Percentiles rank a stretch among this genome's conserved stretches.
Conservation (phyloP, 2,797 vertebrate species). For the Malurus leucopterus region DNA sequence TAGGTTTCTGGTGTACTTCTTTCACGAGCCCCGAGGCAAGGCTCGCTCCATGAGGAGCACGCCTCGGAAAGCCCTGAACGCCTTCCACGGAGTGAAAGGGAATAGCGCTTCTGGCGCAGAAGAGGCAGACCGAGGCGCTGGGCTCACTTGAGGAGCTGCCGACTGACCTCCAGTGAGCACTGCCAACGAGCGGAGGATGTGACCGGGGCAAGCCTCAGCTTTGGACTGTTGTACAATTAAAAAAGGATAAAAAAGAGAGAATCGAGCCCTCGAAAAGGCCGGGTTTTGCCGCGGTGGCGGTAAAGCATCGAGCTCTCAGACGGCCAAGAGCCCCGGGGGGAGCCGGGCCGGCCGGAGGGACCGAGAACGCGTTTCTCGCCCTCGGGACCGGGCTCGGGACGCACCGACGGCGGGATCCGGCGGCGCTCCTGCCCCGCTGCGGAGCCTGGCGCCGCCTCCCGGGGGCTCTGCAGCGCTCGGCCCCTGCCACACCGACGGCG, state of each 20-base stretch:
- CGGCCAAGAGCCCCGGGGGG: rapidly evolving
- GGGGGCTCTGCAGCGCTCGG: background rate
- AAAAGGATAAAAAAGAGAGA: background rate
- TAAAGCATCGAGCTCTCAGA: background rate
- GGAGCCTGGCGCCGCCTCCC: background rate
- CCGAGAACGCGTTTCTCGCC: too few relatives aligned
- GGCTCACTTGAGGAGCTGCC: background rate
- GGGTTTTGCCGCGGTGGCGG: background rate
- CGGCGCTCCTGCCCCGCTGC: background rate
- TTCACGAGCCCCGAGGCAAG: background rate
- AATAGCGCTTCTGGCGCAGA: too few relatives aligned
- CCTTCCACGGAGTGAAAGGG: background rate
- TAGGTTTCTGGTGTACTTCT: background rate
- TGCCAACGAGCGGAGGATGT: rapidly evolving
- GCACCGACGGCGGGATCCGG: too few relatives aligned
- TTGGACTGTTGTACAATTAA: too few relatives aligned
- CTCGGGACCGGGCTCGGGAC: rapidly evolving
- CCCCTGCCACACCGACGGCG: background rate
- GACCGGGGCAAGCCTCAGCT: background rate
- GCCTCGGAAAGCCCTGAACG: background rate
- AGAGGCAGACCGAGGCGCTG: background rate
- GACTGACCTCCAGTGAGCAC: background rate
- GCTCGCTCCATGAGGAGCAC: rapidly evolving
- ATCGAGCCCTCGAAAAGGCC: too few relatives aligned
- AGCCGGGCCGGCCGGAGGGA: background rate